Conservation (phyloP, 2,888 invertebrate genomes). For the Cerastoderma edule region DNA sequence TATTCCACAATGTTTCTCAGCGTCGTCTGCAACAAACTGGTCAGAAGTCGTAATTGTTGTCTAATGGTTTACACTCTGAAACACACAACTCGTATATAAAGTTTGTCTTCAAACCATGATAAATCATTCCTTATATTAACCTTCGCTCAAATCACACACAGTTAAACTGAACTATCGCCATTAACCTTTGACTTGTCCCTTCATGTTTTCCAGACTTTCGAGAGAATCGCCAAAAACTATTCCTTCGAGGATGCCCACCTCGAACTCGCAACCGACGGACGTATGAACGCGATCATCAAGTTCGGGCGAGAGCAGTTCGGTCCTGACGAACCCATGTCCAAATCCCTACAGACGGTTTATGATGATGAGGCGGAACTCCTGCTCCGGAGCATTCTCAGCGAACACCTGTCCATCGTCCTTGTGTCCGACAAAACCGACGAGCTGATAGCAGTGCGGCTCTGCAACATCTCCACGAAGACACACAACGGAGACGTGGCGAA, state of each 20-base stretch:
- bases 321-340: slow-evolving; percentile 5
- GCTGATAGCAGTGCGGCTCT: slow-evolving; percentile 10
- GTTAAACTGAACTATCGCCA: not conserved
- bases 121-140: not conserved
- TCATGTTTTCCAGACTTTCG: not conserved
- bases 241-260: slow-evolving; percentile 26
- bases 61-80: not conserved
- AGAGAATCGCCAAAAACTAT: not conserved
- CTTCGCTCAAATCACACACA: not conserved
- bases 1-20: too few relatives aligned
- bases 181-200: not conserved
- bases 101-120: not conserved
- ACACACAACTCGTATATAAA: not conserved
- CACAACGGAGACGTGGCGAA: not conserved
- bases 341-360: not conserved
- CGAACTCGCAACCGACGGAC: slow-evolving; percentile 31
- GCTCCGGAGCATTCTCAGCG: not conserved
- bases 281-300: slow-evolving; percentile 26
- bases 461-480: not conserved
- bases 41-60: not conserved
- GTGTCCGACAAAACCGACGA: not conserved
- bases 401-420: slow-evolving; percentile 1
- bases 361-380: slow-evolving; percentile 9
- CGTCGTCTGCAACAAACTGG: not conserved
- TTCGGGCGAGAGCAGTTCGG: slow-evolving; percentile 12